Conservation (phyloP, 1,140 invertebrate genomes). For the Leguminivora glycinivorella region DNA sequence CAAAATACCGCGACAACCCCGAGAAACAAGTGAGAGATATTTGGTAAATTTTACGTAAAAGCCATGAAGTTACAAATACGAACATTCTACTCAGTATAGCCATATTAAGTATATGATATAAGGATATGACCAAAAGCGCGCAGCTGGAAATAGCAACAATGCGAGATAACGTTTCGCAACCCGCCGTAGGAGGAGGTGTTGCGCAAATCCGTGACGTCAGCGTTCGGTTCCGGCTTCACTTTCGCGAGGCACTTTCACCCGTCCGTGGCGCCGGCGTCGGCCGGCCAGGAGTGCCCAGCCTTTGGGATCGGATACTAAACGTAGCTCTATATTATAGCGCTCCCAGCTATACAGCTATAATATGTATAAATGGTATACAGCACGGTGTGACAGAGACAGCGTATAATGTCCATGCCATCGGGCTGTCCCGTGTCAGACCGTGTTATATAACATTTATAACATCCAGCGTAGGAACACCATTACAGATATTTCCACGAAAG, state of each 20-base stretch:
- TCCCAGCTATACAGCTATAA: too few relatives aligned
- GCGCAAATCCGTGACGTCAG: constrained; percentile 74
- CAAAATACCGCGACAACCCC: too few relatives aligned
- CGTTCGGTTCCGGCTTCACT: constrained; percentile 72
- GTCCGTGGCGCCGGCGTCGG: constrained; percentile 44
- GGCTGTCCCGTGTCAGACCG: too few relatives aligned
- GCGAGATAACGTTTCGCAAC: constrained; percentile 64
- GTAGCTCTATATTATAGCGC: background rate
- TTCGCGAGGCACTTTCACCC: constrained; percentile 75
- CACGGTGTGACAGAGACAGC: too few relatives aligned
- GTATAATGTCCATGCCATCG: too few relatives aligned
- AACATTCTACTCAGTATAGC: background rate
- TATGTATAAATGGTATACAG: too few relatives aligned
- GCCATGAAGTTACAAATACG: too few relatives aligned
- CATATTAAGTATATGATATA: background rate
- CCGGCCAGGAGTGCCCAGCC: constrained; percentile 30
- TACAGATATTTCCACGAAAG: too few relatives aligned
- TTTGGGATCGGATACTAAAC: constrained; percentile 9
- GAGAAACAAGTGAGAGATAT: too few relatives aligned
- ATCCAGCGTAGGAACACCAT: too few relatives aligned
- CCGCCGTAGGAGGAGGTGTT: constrained; percentile 51
- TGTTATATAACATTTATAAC: too few relatives aligned
- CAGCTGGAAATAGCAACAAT: constrained; percentile 23
- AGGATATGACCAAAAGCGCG: constrained; percentile 8
- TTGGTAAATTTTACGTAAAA: too few relatives aligned